These are phyloP conservation scores for Callionymus lyra DNA, from an alignment of 2,113 vertebrate genomes.

Conservation along the genomic window DNA sequence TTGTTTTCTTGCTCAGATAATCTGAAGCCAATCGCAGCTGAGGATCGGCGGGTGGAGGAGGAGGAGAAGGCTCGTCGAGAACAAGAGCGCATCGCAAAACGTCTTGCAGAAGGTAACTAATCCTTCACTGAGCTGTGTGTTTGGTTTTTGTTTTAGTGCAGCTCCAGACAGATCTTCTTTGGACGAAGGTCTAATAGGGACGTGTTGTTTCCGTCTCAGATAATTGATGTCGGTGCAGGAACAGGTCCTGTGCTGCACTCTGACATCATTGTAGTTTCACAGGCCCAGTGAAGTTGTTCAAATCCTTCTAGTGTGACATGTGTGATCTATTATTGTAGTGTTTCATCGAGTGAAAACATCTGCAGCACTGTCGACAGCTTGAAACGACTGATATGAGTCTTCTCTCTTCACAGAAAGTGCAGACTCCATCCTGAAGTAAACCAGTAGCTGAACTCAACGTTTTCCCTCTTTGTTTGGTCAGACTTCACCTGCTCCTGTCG, in stretches of 20 bases:
- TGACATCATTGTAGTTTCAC: too few species aligned
- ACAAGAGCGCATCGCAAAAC: constrained; percentile 77
- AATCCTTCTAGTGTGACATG: too few species aligned
- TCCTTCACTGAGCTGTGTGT: not conserved
- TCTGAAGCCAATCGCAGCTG: constrained; percentile 82
- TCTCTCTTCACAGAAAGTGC: constrained; percentile 67
- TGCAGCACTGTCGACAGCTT: too few species aligned
- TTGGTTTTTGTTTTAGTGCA: too few species aligned
- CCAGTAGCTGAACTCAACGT: constrained; percentile 7
- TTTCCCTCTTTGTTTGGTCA: constrained; percentile 8
- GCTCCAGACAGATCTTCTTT: too few species aligned
- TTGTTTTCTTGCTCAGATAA: constrained; percentile 59
- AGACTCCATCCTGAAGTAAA: constrained; percentile 77
- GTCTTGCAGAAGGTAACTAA: constrained; percentile 77
- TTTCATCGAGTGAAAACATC: too few species aligned
- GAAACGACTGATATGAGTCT: not conserved
- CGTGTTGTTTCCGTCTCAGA: too few species aligned
- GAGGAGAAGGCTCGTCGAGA: constrained; percentile 81
- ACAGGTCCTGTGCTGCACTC: too few species aligned
- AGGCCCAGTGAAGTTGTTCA: too few species aligned
- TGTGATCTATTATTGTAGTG: too few species aligned
- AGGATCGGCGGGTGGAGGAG: constrained; percentile 78
- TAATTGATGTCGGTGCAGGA: too few species aligned
- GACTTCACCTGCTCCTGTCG: not conserved
- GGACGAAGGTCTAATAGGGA: too few species aligned